These are phyloP conservation scores for Lordiphosa stackelbergi DNA, from an alignment of 1,140 invertebrate species.

Conservation along the genomic window DNA sequence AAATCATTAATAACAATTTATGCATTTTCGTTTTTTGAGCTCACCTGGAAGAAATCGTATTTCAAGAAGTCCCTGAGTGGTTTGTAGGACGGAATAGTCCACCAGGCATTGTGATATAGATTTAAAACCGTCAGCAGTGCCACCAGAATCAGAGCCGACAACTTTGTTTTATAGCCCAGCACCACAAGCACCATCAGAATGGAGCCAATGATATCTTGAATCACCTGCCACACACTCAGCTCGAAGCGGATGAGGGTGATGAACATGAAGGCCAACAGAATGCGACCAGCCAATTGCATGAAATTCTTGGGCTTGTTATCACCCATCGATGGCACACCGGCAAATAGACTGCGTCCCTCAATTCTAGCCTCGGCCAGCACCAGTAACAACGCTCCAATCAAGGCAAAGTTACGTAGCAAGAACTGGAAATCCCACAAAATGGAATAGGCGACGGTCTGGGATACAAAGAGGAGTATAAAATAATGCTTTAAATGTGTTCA, in stretches of 20 bases:
- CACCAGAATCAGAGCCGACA: conserved; percentile 96
- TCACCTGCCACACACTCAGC: conserved; percentile 90
- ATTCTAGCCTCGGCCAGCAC: conserved; percentile 95
- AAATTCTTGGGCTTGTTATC: conserved; percentile 99
- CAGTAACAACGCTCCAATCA: conserved; percentile 96
- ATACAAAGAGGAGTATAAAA: conserved; percentile 23
- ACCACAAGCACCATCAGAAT: conserved; percentile 97
- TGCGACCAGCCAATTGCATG: conserved; percentile 95
- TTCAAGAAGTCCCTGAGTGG: conserved; percentile 99
- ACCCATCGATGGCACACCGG: conserved; percentile 96
- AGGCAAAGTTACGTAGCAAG: conserved; percentile 94
- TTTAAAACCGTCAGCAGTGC: conserved; percentile 93
- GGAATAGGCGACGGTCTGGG: conserved; percentile 96
- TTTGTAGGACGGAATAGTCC: conserved; percentile 95
- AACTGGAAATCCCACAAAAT: conserved; percentile 99
- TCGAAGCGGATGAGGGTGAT: conserved; percentile 97
- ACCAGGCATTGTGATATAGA: conserved; percentile 98
- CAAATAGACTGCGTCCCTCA: conserved; percentile 95
- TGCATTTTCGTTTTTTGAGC: neutral
- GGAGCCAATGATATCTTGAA: conserved; percentile 95
- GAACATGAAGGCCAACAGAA: conserved; percentile 99
- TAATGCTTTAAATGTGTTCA: conserved; percentile 1
- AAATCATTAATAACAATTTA: neutral
- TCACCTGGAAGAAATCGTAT: conserved; percentile 99
- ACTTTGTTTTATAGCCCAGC: conserved; percentile 98